Evolutionary conservation across 1,140 invertebrate species (phyloP), one percentile per base, ranked within the genome.

Genomic region (Macrocentrus cingulum): DNA sequence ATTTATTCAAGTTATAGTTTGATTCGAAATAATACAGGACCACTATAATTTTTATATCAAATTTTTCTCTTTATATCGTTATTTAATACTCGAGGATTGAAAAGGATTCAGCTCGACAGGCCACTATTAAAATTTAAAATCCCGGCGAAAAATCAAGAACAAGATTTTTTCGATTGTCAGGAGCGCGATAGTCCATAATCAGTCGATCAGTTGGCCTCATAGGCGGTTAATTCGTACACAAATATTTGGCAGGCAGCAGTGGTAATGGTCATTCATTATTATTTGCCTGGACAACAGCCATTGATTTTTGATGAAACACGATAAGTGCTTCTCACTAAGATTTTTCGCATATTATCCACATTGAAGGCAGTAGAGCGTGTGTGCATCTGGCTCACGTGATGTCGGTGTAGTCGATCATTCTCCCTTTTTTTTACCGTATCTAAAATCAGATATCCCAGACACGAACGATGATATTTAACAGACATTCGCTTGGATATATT

Each of bases 81-180:
- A n/a, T n/a, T n/a, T n/a, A n/a, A n/a, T n/a, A n/a, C n/a, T n/a
- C n/a, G n/a, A n/a, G n/a, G n/a, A n/a, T n/a, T n/a, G n/a, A n/a
- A n/a, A n/a, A n/a, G n/a, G n/a, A n/a, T n/a, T n/a, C n/a, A 7
- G 22, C 36, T 68, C 55, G 72, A 73, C 66, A 66, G 70, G 72
- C 75, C 65, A 63, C 67, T 73, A 75, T 74, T 76, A 74, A 59
- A 72, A 71, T 71, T 70, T 66, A 68, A 68, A 66, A 68, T 64
- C 62, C 19, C 13, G 8, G 41, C 63, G 15, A 46, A 65, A 61
- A 52, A n/a, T n/a, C n/a, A n/a, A n/a, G n/a, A n/a, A n/a, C n/a
- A n/a, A n/a, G n/a, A n/a, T n/a, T n/a, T n/a, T n/a, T 39, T 44
- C 19, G 37, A 53, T 56, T 32, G 34, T 32, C 25, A 48, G 15